Percentiles rank a stretch among this genome's conserved stretches.
These are phyloP conservation scores for Onychostruthus taczanowskii DNA, from an alignment of 2,113 vertebrate species.

Conservation along the genomic window DNA sequence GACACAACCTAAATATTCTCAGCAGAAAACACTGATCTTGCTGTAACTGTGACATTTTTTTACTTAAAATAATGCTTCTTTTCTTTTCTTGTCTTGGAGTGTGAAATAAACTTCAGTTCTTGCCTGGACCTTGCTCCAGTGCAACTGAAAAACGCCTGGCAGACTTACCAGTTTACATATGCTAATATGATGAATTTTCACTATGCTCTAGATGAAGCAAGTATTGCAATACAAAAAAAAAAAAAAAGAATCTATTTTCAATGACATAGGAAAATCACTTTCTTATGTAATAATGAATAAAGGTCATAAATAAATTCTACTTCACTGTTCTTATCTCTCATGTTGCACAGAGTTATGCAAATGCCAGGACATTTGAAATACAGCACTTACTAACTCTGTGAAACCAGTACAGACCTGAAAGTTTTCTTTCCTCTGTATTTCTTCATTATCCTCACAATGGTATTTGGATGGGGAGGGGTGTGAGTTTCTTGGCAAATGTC, in stretches of 20 bases:
- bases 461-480: not conserved
- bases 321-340: not conserved
- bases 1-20: not conserved
- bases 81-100: not conserved
- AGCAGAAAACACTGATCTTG: not conserved
- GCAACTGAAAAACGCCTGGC: not conserved
- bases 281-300: not conserved
- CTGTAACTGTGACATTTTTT: not conserved
- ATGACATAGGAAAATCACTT: not conserved
- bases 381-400: not conserved
- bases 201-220: not conserved
- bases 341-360: not conserved
- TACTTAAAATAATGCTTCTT: not conserved
- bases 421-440: not conserved
- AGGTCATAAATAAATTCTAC: not conserved
- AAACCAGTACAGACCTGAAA: not conserved
- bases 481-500: not conserved
- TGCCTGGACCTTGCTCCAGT: not conserved
- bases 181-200: not conserved
- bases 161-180: not conserved
- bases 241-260: not conserved
- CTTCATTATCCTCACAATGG: not conserved
- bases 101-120: not conserved
- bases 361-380: not conserved
- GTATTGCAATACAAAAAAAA: not conserved